Conservation (phyloP, 2,888 invertebrate genomes). For the Volucella bombylans region DNA sequence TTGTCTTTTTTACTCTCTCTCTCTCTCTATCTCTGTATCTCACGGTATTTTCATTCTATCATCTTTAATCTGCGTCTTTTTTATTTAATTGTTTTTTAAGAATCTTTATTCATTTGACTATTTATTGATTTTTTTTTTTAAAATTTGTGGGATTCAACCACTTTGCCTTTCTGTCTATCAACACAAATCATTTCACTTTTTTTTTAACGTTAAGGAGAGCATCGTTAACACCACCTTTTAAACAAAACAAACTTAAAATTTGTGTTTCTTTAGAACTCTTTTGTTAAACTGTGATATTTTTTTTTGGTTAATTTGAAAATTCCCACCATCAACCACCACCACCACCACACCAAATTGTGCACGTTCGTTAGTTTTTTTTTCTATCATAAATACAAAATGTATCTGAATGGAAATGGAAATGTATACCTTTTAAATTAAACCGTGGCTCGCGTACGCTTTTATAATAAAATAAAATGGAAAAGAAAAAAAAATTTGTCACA, state of each 20-base stretch:
- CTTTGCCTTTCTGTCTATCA: slow-evolving; percentile 40
- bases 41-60: slow-evolving; percentile 42
- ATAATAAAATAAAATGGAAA: slow-evolving; percentile 5
- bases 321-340: slow-evolving; percentile 15
- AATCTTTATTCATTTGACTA: slow-evolving; percentile 11
- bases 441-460: slow-evolving; percentile 54
- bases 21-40: slow-evolving; percentile 7
- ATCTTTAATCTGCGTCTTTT: slow-evolving; percentile 52
- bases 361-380: slow-evolving; percentile 55
- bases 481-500: slow-evolving; percentile 29
- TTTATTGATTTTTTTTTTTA: slow-evolving; percentile 3
- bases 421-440: slow-evolving; percentile 28
- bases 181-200: slow-evolving; percentile 55
- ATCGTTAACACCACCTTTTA: slow-evolving; percentile 56
- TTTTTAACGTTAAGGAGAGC: slow-evolving; percentile 66
- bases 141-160: slow-evolving; percentile 42
- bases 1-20: slow-evolving; percentile 11
- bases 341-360: slow-evolving; percentile 63
- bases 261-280: slow-evolving; percentile 30
- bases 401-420: slow-evolving; percentile 19
- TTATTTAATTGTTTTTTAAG: slow-evolving; percentile 35
- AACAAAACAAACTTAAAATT: slow-evolving; percentile 44
- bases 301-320: slow-evolving; percentile 7
- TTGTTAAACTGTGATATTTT: slow-evolving; percentile 10
- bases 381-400: slow-evolving; percentile 15